A percentile compares a stretch with the other conserved stretches of the same genome.
phyloP scores from a whole-genome alignment of 2,797 vertebrate species.

The Bufotes viridis region DNA sequence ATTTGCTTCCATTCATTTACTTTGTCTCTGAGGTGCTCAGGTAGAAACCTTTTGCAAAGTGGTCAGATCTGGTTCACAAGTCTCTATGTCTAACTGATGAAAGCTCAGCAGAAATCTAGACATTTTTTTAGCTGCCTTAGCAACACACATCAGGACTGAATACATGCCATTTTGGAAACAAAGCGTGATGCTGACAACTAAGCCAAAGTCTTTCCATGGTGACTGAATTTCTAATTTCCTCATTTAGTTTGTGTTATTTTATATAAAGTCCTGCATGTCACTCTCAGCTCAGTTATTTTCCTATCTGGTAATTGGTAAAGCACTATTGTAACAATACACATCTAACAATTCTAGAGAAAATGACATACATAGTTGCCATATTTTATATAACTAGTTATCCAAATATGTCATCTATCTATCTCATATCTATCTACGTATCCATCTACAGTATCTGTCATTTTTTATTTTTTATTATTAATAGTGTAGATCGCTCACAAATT shows the following conservation, averaged over 20 bases:
- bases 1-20: conserved; percentile 13
- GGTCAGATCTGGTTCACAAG: conserved; percentile 39
- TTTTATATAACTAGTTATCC: too few relatives aligned
- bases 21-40: conserved; percentile 25
- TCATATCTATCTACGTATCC: too few relatives aligned
- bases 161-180: conserved; percentile 10
- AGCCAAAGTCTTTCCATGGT: neutral
- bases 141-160: conserved; percentile 5
- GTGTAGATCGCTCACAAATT: too few relatives aligned
- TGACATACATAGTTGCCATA: too few relatives aligned
- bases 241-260: neutral
- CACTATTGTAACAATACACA: too few relatives aligned
- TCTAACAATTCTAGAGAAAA: neutral
- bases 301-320: too few relatives aligned
- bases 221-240: conserved; percentile 1
- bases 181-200: neutral
- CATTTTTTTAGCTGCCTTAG: conserved; percentile 19
- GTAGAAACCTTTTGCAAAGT: conserved; percentile 17
- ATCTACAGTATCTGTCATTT: too few relatives aligned
- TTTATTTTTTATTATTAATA: too few relatives aligned
- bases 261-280: neutral
- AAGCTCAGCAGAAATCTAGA: conserved; percentile 27
- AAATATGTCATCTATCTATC: too few relatives aligned
- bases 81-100: conserved; percentile 4
- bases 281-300: neutral